phyloP scores from a whole-genome alignment of 2,888 invertebrate species.

The Apomyelois bistriatella region DNA sequence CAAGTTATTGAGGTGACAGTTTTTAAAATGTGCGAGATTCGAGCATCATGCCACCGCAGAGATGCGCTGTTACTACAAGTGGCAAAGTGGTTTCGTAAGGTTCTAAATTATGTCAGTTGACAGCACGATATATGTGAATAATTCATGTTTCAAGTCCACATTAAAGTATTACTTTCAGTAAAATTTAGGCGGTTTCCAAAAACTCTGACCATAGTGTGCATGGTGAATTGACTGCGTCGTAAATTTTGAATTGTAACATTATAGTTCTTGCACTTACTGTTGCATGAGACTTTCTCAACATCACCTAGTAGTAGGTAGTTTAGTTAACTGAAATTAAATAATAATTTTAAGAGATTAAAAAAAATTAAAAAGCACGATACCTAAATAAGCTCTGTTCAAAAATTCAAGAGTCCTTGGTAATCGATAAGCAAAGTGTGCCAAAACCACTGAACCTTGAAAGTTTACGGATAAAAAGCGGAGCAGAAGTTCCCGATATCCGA shows the following conservation, averaged over 20 bases:
- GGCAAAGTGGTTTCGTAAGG: not conserved
- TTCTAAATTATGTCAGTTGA: not conserved
- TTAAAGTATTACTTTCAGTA: too few species aligned
- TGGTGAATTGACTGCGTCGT: too few species aligned
- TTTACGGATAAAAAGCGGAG: conserved; percentile 10
- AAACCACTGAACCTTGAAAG: conserved; percentile 8
- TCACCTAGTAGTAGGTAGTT: too few species aligned
- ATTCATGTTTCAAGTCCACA: too few species aligned
- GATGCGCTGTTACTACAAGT: not conserved
- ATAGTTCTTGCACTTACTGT: too few species aligned
- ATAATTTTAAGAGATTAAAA: not conserved
- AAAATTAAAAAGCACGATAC: not conserved
- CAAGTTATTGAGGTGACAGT: not conserved
- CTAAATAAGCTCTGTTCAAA: not conserved
- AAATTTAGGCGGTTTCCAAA: too few species aligned
- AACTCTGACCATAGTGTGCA: too few species aligned
- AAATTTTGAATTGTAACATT: too few species aligned
- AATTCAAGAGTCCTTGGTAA: not conserved
- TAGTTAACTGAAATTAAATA: too few species aligned
- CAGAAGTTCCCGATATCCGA: conserved; percentile 6
- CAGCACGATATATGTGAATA: too few species aligned
- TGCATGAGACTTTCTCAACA: too few species aligned
- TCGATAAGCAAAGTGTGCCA: conserved; percentile 6
- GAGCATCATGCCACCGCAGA: not conserved
- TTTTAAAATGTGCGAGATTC: too few species aligned